These are phyloP conservation scores for Champsocephalus esox DNA, from an alignment of 2,797 vertebrate genomes.

Conservation along the genomic window DNA sequence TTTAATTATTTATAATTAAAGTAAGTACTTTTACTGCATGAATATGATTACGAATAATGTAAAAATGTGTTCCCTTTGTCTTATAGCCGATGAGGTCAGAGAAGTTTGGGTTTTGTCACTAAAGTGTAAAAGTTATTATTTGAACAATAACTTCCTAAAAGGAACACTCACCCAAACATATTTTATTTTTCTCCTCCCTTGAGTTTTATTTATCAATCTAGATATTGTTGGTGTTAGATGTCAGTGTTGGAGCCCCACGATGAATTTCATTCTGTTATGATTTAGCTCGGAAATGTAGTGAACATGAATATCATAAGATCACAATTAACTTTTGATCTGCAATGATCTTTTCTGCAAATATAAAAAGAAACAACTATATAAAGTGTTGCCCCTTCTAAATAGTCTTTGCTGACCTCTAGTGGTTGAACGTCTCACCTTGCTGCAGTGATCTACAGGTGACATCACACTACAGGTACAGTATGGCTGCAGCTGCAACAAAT, in stretches of 20 bases:
- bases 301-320: not conserved
- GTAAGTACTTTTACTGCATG: not conserved
- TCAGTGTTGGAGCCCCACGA: too few species aligned
- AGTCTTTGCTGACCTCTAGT: not conserved
- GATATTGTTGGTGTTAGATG: too few species aligned
- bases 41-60: not conserved
- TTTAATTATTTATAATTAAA: not conserved
- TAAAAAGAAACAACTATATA: not conserved
- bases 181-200: too few species aligned
- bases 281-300: not conserved
- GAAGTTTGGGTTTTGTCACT: not conserved
- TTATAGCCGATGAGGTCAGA: not conserved
- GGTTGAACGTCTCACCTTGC: not conserved
- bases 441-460: not conserved
- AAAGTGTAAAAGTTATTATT: not conserved
- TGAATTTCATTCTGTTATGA: not conserved
- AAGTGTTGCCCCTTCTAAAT: not conserved
- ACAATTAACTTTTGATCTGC: not conserved
- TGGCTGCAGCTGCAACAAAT: not conserved
- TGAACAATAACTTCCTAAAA: not conserved
- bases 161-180: too few species aligned
- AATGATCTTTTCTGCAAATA: not conserved
- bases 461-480: not conserved
- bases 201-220: too few species aligned
- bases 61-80: not conserved